These are phyloP conservation scores for Pandion haliaetus DNA, from an alignment of 2,113 vertebrate genomes.

Conservation along the genomic window DNA sequence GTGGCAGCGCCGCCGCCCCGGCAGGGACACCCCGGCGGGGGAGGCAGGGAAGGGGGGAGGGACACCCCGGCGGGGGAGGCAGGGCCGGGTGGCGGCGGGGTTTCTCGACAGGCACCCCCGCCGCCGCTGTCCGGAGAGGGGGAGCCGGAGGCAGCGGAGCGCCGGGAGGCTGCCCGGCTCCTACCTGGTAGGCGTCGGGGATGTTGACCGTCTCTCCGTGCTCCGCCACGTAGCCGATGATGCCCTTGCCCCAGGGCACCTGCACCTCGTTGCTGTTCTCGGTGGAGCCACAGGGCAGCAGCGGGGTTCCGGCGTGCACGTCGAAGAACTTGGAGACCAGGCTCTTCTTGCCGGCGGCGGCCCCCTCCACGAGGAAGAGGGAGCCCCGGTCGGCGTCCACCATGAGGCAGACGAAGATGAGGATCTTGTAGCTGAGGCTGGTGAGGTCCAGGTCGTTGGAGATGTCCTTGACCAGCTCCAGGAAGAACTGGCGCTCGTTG, in stretches of 20 bases:
- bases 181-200: slow-evolving; percentile 97
- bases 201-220: slow-evolving; percentile 97
- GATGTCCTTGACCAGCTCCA: slow-evolving; percentile 98
- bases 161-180: not conserved
- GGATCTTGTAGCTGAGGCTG: slow-evolving; percentile 96
- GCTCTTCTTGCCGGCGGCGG: slow-evolving; percentile 88
- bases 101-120: not conserved
- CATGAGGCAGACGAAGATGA: slow-evolving; percentile 97
- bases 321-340: slow-evolving; percentile 98
- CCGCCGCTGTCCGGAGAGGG: not conserved
- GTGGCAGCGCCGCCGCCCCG: not conserved
- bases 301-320: slow-evolving; percentile 91
- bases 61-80: not conserved
- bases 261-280: slow-evolving; percentile 93
- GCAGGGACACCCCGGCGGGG: not conserved
- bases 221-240: slow-evolving; percentile 96
- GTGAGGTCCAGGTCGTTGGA: slow-evolving; percentile 96
- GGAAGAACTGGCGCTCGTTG: slow-evolving; percentile 95
- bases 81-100: not conserved
- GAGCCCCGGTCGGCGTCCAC: slow-evolving; percentile 96
- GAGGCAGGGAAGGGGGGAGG: not conserved
- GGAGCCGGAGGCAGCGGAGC: not conserved
- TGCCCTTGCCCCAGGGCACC: slow-evolving; percentile 98
- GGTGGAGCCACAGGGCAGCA: slow-evolving; percentile 85
- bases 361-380: slow-evolving; percentile 91